Evolutionary conservation across 92 coral and sea anemone species (phyloP).

Genomic region (Parazoanthus swiftii): DNA sequence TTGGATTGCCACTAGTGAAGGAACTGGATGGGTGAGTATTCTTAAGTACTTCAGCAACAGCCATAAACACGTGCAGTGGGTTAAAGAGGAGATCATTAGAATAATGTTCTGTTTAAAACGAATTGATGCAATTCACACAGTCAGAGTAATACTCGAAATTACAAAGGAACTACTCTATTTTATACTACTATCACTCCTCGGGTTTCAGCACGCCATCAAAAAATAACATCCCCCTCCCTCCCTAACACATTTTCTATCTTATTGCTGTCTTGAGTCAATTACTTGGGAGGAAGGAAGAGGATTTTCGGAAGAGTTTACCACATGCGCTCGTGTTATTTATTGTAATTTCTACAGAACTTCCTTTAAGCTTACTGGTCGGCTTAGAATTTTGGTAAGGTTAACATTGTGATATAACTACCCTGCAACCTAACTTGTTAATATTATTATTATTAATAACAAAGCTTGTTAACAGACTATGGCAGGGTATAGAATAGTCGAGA

Average conservation of each 20-base stretch:
- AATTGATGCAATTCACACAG: conserved; percentile 23
- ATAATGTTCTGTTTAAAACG: background rate
- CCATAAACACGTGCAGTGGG: background rate
- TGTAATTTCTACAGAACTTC: too few species aligned
- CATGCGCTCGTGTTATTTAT: background rate
- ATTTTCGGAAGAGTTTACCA: background rate
- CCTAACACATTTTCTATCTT: background rate
- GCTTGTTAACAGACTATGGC: too few species aligned
- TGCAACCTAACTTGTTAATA: too few species aligned
- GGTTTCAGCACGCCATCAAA: too few species aligned
- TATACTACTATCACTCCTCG: too few species aligned
- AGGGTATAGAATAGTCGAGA: too few species aligned
- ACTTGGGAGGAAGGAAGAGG: background rate
- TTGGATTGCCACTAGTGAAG: background rate
- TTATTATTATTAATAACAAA: too few species aligned
- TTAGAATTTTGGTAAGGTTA: background rate
- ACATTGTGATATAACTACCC: too few species aligned
- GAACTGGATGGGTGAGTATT: background rate
- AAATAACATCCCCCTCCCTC: background rate
- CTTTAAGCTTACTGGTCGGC: background rate
- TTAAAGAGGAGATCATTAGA: background rate
- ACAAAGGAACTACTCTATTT: background rate
- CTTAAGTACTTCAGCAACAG: background rate
- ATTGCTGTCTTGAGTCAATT: background rate
- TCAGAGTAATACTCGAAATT: background rate